Conservation (phyloP, 92 coral and sea anemone species). For the Paragorgia papillata region DNA sequence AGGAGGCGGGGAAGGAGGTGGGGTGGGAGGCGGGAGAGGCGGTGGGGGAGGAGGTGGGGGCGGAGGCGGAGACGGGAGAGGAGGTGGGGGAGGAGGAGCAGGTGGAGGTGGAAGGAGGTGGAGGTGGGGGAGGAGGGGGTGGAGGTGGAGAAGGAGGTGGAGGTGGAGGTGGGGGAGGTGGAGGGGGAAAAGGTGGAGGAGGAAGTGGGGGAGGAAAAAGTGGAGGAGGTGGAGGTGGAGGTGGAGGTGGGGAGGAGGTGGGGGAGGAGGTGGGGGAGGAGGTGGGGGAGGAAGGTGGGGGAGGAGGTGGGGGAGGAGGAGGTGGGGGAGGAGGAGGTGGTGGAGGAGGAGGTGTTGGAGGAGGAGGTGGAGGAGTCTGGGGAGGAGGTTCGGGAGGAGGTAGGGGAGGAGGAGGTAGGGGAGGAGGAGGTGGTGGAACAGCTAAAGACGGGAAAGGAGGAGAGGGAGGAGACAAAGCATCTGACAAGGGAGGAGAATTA, state of each 20-base stretch:
- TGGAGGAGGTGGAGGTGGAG: neutral
- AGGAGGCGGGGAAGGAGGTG: neutral
- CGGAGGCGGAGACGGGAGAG: neutral
- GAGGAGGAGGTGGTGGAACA: neutral
- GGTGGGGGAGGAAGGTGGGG: neutral
- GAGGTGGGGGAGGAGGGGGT: neutral
- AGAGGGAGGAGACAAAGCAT: no score
- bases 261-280: neutral
- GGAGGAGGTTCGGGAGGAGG: neutral
- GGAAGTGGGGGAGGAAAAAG: no score
- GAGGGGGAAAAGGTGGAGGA: neutral
- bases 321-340: neutral
- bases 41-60: slow-evolving; percentile 10
- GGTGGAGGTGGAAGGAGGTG: slow-evolving; percentile 4
- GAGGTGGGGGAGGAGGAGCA: no score
- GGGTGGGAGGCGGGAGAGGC: neutral
- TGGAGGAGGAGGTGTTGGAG: neutral
- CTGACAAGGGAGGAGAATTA: no score
- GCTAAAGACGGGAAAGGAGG: neutral
- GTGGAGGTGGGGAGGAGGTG: neutral
- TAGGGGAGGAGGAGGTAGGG: neutral
- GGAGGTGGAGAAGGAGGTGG: neutral
- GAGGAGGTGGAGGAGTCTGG: neutral
- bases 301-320: neutral
- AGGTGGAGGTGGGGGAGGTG: neutral